phyloP scores from a whole-genome alignment of 1,140 invertebrate species.

The Anastrepha ludens region DNA sequence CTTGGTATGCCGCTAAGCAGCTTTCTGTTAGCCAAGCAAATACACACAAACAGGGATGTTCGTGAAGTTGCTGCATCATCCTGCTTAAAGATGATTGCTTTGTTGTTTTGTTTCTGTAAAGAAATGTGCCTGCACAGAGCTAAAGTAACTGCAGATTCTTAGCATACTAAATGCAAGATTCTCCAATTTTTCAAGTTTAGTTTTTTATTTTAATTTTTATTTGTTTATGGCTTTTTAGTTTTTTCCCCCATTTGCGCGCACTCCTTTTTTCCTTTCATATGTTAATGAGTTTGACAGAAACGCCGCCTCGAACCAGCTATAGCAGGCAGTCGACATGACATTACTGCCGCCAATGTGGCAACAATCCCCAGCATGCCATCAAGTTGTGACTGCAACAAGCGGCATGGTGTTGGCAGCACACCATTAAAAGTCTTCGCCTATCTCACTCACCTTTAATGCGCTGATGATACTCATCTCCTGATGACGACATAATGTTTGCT shows the following conservation, averaged over 20 bases:
- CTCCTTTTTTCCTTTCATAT: not conserved
- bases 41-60: not conserved
- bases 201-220: not conserved
- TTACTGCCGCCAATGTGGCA: not conserved
- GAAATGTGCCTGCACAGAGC: not conserved
- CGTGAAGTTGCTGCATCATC: conserved; percentile 37
- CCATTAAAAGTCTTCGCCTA: not conserved
- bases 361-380: not conserved
- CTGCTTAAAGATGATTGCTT: not conserved
- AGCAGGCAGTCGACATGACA: not conserved
- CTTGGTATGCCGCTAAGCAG: conserved; percentile 41
- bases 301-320: not conserved
- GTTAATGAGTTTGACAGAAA: conserved; percentile 15
- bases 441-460: not conserved
- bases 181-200: no score
- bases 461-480: not conserved
- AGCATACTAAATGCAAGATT: not conserved
- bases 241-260: not conserved
- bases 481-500: conserved; percentile 29
- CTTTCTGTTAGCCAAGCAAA: conserved; percentile 12
- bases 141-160: not conserved
- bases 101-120: not conserved
- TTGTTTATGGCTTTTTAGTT: not conserved
- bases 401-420: not conserved
- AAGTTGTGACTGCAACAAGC: not conserved